Conservation (phyloP, 2,797 vertebrate genomes). For the Syngnathus rostellatus region DNA sequence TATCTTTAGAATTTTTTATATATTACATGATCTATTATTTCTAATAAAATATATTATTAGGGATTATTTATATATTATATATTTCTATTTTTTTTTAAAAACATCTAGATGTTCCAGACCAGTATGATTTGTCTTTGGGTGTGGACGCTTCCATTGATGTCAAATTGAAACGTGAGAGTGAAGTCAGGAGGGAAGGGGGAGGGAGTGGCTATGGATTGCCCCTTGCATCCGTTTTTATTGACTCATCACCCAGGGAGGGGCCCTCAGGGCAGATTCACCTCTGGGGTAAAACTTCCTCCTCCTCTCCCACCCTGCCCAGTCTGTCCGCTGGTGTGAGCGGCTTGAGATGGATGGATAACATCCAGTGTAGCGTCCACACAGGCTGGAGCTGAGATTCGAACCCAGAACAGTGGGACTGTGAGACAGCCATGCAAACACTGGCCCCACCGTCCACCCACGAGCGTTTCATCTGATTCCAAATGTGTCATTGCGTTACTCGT, state of each 20-base stretch:
- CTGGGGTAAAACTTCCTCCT: too few species aligned
- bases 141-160: background rate
- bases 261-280: background rate
- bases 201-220: too few species aligned
- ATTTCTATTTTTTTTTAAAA: too few species aligned
- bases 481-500: background rate
- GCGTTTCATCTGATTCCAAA: background rate
- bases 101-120: background rate
- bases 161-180: background rate
- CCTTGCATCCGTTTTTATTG: background rate
- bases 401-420: background rate
- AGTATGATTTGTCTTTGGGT: background rate
- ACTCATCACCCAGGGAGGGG: background rate
- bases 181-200: background rate
- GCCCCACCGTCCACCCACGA: too few species aligned
- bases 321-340: background rate
- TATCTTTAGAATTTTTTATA: too few species aligned
- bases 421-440: background rate
- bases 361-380: too few species aligned
- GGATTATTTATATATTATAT: too few species aligned
- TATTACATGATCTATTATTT: too few species aligned
- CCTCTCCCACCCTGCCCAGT: too few species aligned
- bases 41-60: too few species aligned
- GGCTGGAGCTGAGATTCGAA: background rate
- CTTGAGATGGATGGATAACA: background rate